Percentiles rank a stretch among this genome's conserved stretches.
These are phyloP conservation scores for Oeneis ivallda DNA, from an alignment of 2,888 invertebrate species.

Conservation along the genomic window DNA sequence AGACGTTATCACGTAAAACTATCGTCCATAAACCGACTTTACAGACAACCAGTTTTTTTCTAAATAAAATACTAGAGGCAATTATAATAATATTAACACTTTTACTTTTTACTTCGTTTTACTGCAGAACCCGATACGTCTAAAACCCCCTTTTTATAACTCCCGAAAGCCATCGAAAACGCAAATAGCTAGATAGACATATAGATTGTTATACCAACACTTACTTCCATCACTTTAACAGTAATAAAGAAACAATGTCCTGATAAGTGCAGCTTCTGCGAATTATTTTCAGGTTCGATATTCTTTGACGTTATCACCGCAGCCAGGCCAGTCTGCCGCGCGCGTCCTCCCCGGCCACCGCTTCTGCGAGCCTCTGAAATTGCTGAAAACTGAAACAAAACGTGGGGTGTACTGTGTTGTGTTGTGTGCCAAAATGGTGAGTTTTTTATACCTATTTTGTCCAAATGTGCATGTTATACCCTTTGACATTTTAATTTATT, in stretches of 20 bases:
- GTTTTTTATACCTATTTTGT: slow-evolving; percentile 17
- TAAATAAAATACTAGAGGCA: too few relatives aligned
- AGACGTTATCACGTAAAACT: too few relatives aligned
- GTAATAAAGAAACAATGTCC: neutral
- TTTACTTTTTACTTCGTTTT: too few relatives aligned
- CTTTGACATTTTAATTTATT: slow-evolving; percentile 2
- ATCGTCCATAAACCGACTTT: too few relatives aligned
- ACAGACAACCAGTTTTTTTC: too few relatives aligned
- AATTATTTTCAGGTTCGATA: slow-evolving; percentile 35
- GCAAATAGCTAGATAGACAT: too few relatives aligned
- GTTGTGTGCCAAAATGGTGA: slow-evolving; percentile 32
- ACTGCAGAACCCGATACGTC: too few relatives aligned
- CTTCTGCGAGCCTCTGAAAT: slow-evolving; percentile 39
- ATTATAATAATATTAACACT: too few relatives aligned
- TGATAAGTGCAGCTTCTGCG: slow-evolving; percentile 21
- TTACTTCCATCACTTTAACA: too few relatives aligned
- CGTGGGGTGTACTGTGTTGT: slow-evolving; percentile 26
- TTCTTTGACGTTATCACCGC: slow-evolving; percentile 51
- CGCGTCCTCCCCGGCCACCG: slow-evolving; percentile 44
- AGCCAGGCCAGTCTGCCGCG: slow-evolving; percentile 52
- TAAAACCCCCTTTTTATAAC: too few relatives aligned
- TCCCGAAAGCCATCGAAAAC: too few relatives aligned
- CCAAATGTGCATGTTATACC: neutral
- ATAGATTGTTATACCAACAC: too few relatives aligned
- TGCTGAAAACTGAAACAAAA: slow-evolving; percentile 16